Evolutionary conservation across 2,113 vertebrate genomes (phyloP), one percentile per base, ranked within the genome.

Genomic region (Albula goreensis): DNA sequence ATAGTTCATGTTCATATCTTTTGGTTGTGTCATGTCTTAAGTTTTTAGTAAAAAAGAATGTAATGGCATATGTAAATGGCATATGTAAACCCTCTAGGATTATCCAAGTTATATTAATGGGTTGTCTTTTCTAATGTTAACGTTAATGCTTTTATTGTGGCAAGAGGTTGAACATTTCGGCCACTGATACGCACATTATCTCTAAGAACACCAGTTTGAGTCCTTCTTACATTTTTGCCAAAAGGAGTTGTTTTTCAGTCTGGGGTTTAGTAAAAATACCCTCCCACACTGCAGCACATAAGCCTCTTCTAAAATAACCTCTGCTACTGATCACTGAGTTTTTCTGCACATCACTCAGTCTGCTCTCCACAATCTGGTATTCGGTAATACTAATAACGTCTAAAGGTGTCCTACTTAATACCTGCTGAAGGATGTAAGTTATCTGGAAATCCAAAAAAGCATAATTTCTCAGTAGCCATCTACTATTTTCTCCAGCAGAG

Each of bases 251-350:
- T 56, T 9, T 6, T 56, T 95, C 89, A 84, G 82, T 93, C 90
- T 93, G 91, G 91, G 90, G 92, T 90, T 89, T 77, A 19, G 22
- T 89, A 85, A 91, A 92, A 92, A 89, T 88, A 90, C 90, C 80
- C 85, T 84, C 87, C 85, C 90, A 88, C 87, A 89, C 82, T 9
- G 83, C 85, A 85, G 86, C 89, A 89, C 89, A 89, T 63, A 89
- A 82, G 85, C 86, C 53, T 56, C 2, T 56, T 1, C 53, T 56
- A 12, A 56, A 56, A 56, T 12, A 56, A 56, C 53, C 53, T 56
- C 53, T 56, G 60, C 6, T 6, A 12, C 15, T 66, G 17, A 66
- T 5, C 25, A 10, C 31, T n/a, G 70, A 74, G 70, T 31, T n/a
- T 74, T 74, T 22, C 70, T 74, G n/a, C n/a, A 74, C 70, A 31